These are phyloP conservation scores for Ormyrus labotus DNA, from an alignment of 2,888 invertebrate species.

Conservation along the genomic window DNA sequence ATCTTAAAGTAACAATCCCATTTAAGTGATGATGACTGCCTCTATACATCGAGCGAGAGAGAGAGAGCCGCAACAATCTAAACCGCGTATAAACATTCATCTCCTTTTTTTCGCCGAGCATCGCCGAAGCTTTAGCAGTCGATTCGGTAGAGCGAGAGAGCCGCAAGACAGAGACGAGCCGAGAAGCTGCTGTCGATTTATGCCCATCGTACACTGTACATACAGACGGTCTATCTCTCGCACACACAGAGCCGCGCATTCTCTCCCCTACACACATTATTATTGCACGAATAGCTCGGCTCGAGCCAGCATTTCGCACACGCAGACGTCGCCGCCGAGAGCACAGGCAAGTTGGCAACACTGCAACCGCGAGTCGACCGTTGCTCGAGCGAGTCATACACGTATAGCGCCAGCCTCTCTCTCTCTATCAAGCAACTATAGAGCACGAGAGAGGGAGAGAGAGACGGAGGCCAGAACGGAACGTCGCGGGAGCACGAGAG, in stretches of 20 bases:
- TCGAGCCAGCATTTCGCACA: neutral
- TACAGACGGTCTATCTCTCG: neutral
- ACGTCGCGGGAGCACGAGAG: too few species aligned
- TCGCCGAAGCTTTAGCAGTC: neutral
- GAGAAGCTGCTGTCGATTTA: slow-evolving; percentile 32
- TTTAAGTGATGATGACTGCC: neutral
- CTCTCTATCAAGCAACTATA: too few species aligned
- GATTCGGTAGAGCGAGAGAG: slow-evolving; percentile 24
- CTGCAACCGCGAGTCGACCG: slow-evolving; percentile 46
- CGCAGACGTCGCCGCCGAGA: too few species aligned
- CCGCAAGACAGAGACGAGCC: neutral
- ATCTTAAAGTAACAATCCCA: slow-evolving; percentile 23
- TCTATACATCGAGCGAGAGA: too few species aligned
- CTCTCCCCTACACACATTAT: slow-evolving; percentile 3
- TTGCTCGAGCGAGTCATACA: slow-evolving; percentile 30
- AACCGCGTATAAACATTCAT: slow-evolving; percentile 27
- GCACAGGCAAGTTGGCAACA: slow-evolving; percentile 61
- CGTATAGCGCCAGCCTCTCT: neutral
- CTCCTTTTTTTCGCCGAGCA: slow-evolving; percentile 23
- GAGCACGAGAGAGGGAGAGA: slow-evolving; percentile 5
- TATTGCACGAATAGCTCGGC: slow-evolving; percentile 25
- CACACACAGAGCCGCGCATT: neutral
- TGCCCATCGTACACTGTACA: slow-evolving; percentile 6
- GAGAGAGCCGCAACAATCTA: slow-evolving; percentile 1
- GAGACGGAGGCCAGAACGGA: neutral